Evolutionary conservation across 2,888 invertebrate species (phyloP).

Genomic region (Polydrusus tereticollis): DNA sequence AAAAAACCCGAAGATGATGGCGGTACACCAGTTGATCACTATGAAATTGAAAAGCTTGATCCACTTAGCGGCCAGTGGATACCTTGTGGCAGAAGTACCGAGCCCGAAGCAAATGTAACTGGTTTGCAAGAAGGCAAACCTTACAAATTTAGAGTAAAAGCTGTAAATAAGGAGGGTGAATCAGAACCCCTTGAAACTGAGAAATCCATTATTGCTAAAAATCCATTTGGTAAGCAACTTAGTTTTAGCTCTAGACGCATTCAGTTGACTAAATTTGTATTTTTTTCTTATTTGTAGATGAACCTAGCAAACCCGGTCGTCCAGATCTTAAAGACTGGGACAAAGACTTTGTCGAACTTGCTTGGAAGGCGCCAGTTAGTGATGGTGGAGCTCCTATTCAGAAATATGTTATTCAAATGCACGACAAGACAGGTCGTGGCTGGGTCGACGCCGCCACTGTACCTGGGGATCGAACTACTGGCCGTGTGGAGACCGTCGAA

Average conservation of each 20-base stretch:
- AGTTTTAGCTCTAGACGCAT: neutral
- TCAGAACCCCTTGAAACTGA: slow-evolving; percentile 96
- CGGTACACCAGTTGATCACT: slow-evolving; percentile 92
- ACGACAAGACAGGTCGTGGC: slow-evolving; percentile 87
- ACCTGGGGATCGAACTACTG: slow-evolving; percentile 80
- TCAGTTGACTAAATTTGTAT: neutral
- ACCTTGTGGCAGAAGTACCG: slow-evolving; percentile 88
- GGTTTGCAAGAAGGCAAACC: slow-evolving; percentile 95
- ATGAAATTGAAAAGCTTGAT: slow-evolving; percentile 96
- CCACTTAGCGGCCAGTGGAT: slow-evolving; percentile 94
- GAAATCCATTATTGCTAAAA: slow-evolving; percentile 95
- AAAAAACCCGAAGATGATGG: slow-evolving; percentile 97
- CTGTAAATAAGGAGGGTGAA: slow-evolving; percentile 98
- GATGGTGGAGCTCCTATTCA: slow-evolving; percentile 98
- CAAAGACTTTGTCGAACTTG: slow-evolving; percentile 94
- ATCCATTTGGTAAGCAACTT: slow-evolving; percentile 91
- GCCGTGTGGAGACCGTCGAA: slow-evolving; percentile 84
- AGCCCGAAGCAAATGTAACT: slow-evolving; percentile 85
- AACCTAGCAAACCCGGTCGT: slow-evolving; percentile 92
- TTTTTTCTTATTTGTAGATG: slow-evolving; percentile 71
- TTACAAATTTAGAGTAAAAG: slow-evolving; percentile 98
- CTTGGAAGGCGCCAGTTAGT: slow-evolving; percentile 90
- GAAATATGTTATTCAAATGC: slow-evolving; percentile 94
- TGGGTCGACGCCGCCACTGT: slow-evolving; percentile 89
- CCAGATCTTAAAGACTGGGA: slow-evolving; percentile 95